These are phyloP conservation scores for Drosophila simulans DNA, from an alignment of 1,140 invertebrate species.

Conservation along the genomic window DNA sequence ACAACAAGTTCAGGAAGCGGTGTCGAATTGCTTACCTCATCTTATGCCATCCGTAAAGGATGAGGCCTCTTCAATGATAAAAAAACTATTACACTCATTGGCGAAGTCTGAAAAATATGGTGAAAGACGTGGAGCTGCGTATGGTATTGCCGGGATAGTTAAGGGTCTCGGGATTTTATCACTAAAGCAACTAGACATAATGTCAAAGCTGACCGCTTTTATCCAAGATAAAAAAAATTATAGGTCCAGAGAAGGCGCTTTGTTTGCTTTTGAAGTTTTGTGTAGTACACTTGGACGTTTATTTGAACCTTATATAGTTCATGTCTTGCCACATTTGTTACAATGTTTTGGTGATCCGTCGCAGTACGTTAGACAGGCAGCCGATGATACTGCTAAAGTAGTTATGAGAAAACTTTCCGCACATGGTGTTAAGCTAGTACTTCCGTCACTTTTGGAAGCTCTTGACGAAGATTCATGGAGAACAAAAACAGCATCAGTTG, in stretches of 20 bases:
- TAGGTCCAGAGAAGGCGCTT: conserved; percentile 95
- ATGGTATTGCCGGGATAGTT: conserved; percentile 94
- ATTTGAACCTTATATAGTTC: conserved; percentile 99
- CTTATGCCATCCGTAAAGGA: conserved; percentile 96
- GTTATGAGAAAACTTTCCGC: conserved; percentile 98
- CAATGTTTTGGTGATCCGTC: conserved; percentile 98
- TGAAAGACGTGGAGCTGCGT: conserved; percentile 93
- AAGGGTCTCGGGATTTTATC: conserved; percentile 98
- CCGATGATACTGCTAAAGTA: conserved; percentile 96
- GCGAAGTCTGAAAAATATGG: conserved; percentile 98
- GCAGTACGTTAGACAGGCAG: conserved; percentile 95
- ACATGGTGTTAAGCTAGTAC: conserved; percentile 98
- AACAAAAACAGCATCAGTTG: conserved; percentile 98
- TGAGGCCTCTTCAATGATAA: conserved; percentile 94
- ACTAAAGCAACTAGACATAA: conserved; percentile 97
- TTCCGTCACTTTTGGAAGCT: conserved; percentile 95
- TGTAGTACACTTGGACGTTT: conserved; percentile 97
- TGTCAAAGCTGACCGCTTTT: conserved; percentile 96
- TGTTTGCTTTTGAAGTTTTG: conserved; percentile 99
- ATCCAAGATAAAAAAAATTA: conserved; percentile 99
- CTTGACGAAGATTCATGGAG: conserved; percentile 99
- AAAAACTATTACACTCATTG: conserved; percentile 94
- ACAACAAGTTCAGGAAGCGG: conserved; percentile 98
- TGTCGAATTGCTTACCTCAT: conserved; percentile 97
- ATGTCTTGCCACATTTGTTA: conserved; percentile 97